Base-by-base conservation (phyloP, 2,888 invertebrate genomes). In the Torymus auratus region DNA sequence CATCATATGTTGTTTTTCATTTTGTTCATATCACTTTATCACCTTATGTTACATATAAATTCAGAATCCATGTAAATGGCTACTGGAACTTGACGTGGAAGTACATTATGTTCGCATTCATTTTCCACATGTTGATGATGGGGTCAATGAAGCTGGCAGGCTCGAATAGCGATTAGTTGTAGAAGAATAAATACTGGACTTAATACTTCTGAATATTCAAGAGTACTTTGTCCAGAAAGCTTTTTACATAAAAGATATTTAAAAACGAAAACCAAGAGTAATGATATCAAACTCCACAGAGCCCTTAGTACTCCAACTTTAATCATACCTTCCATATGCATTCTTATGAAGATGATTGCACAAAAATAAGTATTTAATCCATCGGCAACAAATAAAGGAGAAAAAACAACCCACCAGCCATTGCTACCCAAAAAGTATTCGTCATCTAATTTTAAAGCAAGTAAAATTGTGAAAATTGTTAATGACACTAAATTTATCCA, bases 281-380 rank as follows among this genome's bases (percentile, higher is more conserved):
- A 91, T 89, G 96, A 95, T 86, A 96, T 94, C 74, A 95, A 93
- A 88, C 97, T 97, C 95, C 97, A 97, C 81, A 95, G 94, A 52
- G 96, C 94, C 85, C 97, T 93, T 82, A 96, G 92, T 65, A 96
- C 91, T n/a, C 96, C 96, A 73, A 94, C 94, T 90, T 96, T 96
- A 79, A 96, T 94, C 85, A 95, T 94, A 84, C 93, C 95, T 87
- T 96, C 96, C 88, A 96, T 93, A 88, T 96, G 95, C 95, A 97
- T 96, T 86, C 99, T 94, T 86, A 99, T 97, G 88, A 97, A 97
- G 79, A 99, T 96, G 86, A 99, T 99, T 72, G 97, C 95, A 88
- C 97, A 97, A 91, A 99, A 99, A 91, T 99, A 99, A 50, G 96
- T 95, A 91, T 97, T 97, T 85, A 98, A 93, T 50, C 96, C 97